These are phyloP conservation scores for Anarsia innoxiella DNA, from an alignment of 2,888 invertebrate species.

Conservation along the genomic window DNA sequence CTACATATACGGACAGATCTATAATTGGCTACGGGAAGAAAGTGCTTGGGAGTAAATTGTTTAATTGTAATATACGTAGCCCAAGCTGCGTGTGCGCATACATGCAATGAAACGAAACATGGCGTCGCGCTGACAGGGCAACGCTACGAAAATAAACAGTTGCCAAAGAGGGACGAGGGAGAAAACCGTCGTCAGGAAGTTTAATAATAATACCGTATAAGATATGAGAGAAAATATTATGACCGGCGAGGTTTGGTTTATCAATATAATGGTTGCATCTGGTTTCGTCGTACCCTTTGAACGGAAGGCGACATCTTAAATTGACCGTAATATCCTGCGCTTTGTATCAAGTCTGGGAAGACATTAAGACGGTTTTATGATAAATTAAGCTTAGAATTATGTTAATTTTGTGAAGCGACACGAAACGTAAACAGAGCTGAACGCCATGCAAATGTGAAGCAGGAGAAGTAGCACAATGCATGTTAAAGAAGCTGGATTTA, in stretches of 20 bases:
- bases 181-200: constrained; percentile 38
- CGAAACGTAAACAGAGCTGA: no score
- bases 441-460: no score
- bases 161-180: constrained; percentile 30
- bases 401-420: no score
- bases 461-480: no score
- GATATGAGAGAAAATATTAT: constrained; percentile 35
- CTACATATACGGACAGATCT: constrained; percentile 31
- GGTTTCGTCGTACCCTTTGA: constrained; percentile 7
- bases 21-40: constrained; percentile 52
- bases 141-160: constrained; percentile 42
- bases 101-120: constrained; percentile 34
- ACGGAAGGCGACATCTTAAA: constrained; percentile 2
- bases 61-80: constrained; percentile 53
- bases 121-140: constrained; percentile 20
- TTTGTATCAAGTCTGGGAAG: no score
- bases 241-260: constrained; percentile 19
- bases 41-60: constrained; percentile 64
- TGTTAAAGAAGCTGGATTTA: constrained; percentile 16
- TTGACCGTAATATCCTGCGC: constrained; percentile 3
- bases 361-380: no score
- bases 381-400: no score
- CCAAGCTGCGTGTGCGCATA: constrained; percentile 17
- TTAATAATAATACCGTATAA: constrained; percentile 31
- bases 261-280: constrained; percentile 8